A percentile compares a stretch with the other conserved stretches of the same genome.
Conservation (phyloP, 1,140 invertebrate genomes). For the Gryllus bimaculatus region DNA sequence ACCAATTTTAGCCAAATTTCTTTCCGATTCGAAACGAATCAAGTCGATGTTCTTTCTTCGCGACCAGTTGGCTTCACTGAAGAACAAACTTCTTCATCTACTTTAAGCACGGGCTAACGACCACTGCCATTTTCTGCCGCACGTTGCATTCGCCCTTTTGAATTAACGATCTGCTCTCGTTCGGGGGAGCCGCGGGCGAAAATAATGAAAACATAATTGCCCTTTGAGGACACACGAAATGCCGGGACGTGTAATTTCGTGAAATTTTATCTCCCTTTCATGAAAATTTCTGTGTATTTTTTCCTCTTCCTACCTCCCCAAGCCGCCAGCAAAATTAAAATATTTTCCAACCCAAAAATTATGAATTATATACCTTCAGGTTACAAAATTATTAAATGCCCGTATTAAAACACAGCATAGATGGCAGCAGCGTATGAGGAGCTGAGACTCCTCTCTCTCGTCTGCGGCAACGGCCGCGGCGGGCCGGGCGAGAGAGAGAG, state of each 20-base stretch:
- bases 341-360: not conserved
- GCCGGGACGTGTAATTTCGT: not conserved
- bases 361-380: constrained; percentile 1
- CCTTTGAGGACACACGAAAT: not conserved
- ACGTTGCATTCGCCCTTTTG: not conserved
- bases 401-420: not conserved
- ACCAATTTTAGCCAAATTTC: no score
- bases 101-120: not conserved
- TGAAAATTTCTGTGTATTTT: not conserved
- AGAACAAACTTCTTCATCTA: not conserved
- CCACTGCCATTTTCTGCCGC: not conserved
- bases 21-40: no score
- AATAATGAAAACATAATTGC: not conserved
- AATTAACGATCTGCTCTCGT: not conserved
- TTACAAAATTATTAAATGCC: not conserved
- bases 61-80: not conserved
- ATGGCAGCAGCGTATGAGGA: not conserved
- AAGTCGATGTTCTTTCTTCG: no score
- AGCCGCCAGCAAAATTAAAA: not conserved
- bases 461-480: not conserved
- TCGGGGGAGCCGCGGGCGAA: not conserved
- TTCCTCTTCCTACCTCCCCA: not conserved
- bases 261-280: not conserved
- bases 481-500: not conserved
- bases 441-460: not conserved